Evolutionary conservation across 2,113 vertebrate species (phyloP), one percentile per base, ranked within the genome.

Genomic region (Regulus satrapa): DNA sequence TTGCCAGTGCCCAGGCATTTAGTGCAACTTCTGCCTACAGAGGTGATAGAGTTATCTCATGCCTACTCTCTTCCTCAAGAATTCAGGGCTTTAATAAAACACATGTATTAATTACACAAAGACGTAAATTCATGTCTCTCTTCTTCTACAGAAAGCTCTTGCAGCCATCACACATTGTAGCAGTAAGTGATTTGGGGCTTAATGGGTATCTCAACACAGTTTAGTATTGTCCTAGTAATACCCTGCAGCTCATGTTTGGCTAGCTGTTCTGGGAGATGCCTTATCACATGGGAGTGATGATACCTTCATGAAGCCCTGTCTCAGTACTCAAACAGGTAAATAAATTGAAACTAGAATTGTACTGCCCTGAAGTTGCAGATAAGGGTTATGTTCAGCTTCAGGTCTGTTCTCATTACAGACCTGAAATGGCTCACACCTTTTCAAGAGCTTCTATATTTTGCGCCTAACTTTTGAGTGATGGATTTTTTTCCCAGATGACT

Each of bases 131-230:
- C 34, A 36, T 16, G 14, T 62, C 10, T 88, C 29, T 68, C 4
- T 24, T 45, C 8, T n/a, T 58, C n/a, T 51, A 24, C 38, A 54
- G 46, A 71, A 75, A 63, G 25, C 9, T 40, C 17, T 38, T 63
- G 29, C 18, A 67, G 58, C 14, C 13, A 8, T 63, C 0, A 0
- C 6, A 14, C 10, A 13, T 6, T 4, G 10, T 24, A 55, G 46
- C 28, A 59, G 10, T 43, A 78, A 23, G n/a, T 48, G 41, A 1
- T 38, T 62, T 78, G 32, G 41, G 18, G n/a, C 24, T 62, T 51
- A 81, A 34, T 18, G 56, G 71, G 0, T 31, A 32, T 62, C 15
- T 59, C 52, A 14, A 8, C 29, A 7, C 26, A 41, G 48, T 24
- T 24, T 15, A 31, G 34, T 68, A 20, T 8, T 38, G 36, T 36